Evolutionary conservation across 2,797 vertebrate genomes (phyloP), one percentile per base, ranked within the genome.

Genomic region (Hemitrygon akajei): DNA sequence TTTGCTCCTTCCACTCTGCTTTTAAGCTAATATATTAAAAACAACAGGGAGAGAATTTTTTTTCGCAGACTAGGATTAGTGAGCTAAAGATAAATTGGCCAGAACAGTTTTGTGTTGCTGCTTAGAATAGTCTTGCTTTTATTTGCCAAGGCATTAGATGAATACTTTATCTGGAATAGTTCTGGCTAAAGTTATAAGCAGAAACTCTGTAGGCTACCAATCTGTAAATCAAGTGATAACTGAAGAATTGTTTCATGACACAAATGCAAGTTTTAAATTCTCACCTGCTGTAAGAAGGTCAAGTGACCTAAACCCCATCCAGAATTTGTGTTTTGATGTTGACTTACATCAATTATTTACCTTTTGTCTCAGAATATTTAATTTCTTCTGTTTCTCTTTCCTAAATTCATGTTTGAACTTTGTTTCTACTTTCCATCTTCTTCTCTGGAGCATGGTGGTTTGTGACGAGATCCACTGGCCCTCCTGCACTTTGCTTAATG

Each of bases 91-190:
- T 80, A 95, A 94, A 95, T 94, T 94, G 94, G 93, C 94, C 95
- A 95, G 95, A 95, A 94, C 60, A 91, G 58, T 79, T 95, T 82
- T 95, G 37, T 95, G 87, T 93, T 71, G 94, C 82, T 80, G 93
- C 95, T 95, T 94, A 94, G 94, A 94, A 93, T 94, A 94, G 91
- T 95, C 95, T 95, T 94, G 94, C 76, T 95, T 96, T 96, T 97
- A 96, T 95, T 95, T 96, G 94, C 94, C 94, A 94, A 94, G 77
- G 60, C 94, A 95, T 96, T 95, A 95, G 94, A 96, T 94, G 94
- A 95, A 94, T 94, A 60, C 40, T 95, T 84, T 95, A 94, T 94
- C 95, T 96, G 96, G 96, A 95, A 96, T 95, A 94, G 27, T 95
- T 96, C 95, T 95, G 94, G 93, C 82, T 81, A 94, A 86, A 27